Conservation (phyloP, 2,888 invertebrate genomes). For the Troilus luridus region DNA sequence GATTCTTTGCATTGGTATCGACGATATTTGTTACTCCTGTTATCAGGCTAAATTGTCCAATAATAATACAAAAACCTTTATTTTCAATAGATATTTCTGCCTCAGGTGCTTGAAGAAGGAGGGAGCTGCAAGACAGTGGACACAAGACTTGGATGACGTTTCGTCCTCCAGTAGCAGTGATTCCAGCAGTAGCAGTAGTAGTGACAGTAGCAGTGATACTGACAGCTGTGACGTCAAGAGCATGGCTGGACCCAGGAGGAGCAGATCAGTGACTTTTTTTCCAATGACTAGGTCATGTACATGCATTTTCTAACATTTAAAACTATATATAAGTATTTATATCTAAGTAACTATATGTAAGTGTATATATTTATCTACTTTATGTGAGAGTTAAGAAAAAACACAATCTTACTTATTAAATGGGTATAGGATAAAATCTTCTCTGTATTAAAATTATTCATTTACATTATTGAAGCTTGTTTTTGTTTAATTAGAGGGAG, state of each 20-base stretch:
- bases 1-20: too few species aligned
- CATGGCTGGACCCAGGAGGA: not conserved
- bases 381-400: not conserved
- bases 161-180: constrained; percentile 23
- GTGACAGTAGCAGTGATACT: constrained; percentile 5
- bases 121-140: not conserved
- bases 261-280: not conserved
- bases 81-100: not conserved
- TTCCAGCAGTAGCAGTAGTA: constrained; percentile 23
- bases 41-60: not conserved
- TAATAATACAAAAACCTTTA: too few species aligned
- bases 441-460: not conserved
- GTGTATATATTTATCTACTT: not conserved
- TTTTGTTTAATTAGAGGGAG: not conserved
- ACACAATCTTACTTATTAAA: not conserved
- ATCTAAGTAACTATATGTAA: too few species aligned
- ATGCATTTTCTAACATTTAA: not conserved
- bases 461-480: not conserved
- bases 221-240: not conserved
- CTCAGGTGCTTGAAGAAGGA: constrained; percentile 20
- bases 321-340: not conserved
- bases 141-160: not conserved
- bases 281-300: constrained; percentile 30
- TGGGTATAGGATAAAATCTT: not conserved
- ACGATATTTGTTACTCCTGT: not conserved